A percentile compares a stretch with the other conserved stretches of the same genome.
Evolutionary conservation across 2,113 vertebrate species (phyloP).

Genomic region (Myotis davidii): DNA sequence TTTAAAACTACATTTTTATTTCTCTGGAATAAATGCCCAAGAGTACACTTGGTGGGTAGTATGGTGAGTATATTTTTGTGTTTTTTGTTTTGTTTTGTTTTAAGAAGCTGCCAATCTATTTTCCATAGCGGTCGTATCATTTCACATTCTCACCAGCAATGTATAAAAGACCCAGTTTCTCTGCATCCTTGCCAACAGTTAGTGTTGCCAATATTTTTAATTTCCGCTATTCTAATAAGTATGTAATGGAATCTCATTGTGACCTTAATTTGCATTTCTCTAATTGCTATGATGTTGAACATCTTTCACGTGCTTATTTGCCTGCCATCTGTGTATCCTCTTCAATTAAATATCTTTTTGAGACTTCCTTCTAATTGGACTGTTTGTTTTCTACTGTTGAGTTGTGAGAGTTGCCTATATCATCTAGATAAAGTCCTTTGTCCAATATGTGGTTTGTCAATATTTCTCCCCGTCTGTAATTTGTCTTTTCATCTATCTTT

Average conservation of each 20-base stretch:
- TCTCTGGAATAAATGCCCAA: background rate
- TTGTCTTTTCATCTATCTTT: background rate
- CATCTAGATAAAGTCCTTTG: background rate
- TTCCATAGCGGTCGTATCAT: background rate
- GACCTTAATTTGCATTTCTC: background rate
- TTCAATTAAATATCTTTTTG: background rate
- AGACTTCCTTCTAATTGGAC: background rate
- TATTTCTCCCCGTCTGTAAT: background rate
- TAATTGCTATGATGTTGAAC: background rate
- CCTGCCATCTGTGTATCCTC: background rate
- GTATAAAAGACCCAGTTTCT: background rate
- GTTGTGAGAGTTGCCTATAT: background rate
- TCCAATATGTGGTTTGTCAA: background rate
- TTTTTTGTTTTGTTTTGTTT: background rate
- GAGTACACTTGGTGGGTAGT: background rate
- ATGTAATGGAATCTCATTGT: background rate
- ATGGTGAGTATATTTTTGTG: background rate
- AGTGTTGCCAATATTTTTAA: background rate
- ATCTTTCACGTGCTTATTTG: background rate
- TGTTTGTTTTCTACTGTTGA: background rate
- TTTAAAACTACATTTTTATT: background rate
- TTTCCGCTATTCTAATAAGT: background rate
- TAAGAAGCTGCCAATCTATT: background rate
- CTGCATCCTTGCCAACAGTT: background rate
- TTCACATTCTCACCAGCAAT: background rate